These are phyloP conservation scores for Nephrotoma flavescens DNA, from an alignment of 2,888 invertebrate genomes.

Conservation along the genomic window DNA sequence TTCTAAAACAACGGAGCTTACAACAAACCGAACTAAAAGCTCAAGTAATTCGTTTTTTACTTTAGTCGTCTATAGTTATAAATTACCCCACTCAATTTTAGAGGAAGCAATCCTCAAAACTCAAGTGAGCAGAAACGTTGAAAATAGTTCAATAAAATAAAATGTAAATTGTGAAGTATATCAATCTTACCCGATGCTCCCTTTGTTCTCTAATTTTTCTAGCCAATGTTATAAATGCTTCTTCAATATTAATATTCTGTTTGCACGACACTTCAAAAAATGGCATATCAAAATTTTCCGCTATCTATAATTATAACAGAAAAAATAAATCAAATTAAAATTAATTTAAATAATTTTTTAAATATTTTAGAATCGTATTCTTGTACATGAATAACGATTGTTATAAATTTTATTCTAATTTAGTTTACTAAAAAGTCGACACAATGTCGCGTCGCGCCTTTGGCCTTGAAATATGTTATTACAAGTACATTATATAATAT, in stretches of 20 bases:
- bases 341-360: not conserved
- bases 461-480: not conserved
- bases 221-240: slow-evolving; percentile 65
- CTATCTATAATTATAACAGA: slow-evolving; percentile 44
- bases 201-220: slow-evolving; percentile 70
- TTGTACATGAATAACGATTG: not conserved
- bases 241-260: slow-evolving; percentile 71
- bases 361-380: not conserved
- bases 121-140: too few relatives aligned
- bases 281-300: slow-evolving; percentile 75
- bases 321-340: not conserved
- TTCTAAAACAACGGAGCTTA: too few relatives aligned
- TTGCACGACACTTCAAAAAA: slow-evolving; percentile 83
- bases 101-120: too few relatives aligned
- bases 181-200: slow-evolving; percentile 46
- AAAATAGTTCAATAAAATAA: too few relatives aligned
- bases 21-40: too few relatives aligned
- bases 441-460: not conserved
- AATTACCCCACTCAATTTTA: too few relatives aligned
- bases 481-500: not conserved
- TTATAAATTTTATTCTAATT: not conserved
- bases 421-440: not conserved
- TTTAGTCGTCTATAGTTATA: too few relatives aligned
- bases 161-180: too few relatives aligned
- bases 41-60: too few relatives aligned